These are phyloP conservation scores for Drosophila ezoana DNA, from an alignment of 2,888 invertebrate species.

Conservation along the genomic window DNA sequence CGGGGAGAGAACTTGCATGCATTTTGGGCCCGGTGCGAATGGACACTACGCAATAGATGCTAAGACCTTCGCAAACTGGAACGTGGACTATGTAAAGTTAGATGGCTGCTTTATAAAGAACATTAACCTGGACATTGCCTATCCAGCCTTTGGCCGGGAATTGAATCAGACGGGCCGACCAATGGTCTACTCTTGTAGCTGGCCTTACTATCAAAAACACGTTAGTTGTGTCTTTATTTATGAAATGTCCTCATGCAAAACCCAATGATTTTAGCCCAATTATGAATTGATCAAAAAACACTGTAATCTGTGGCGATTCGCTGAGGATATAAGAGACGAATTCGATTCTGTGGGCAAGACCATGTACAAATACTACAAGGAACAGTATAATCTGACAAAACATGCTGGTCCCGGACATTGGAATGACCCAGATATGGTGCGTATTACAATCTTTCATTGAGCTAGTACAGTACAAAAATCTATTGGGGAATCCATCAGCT, in stretches of 20 bases:
- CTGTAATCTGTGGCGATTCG: conserved; percentile 89
- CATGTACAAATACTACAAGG: conserved; percentile 86
- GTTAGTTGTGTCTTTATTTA: conserved; percentile 38
- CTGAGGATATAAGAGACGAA: conserved; percentile 88
- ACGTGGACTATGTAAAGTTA: conserved; percentile 91
- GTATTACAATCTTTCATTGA: background rate
- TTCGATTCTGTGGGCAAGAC: conserved; percentile 86
- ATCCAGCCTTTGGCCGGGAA: conserved; percentile 88
- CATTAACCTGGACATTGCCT: conserved; percentile 87
- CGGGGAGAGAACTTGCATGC: conserved; percentile 90
- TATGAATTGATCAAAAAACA: conserved; percentile 86
- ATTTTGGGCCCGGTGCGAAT: conserved; percentile 88
- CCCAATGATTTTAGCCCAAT: conserved; percentile 84
- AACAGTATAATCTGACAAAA: conserved; percentile 86
- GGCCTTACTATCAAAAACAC: conserved; percentile 90
- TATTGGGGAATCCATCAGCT: conserved; percentile 67
- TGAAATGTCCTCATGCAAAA: background rate
- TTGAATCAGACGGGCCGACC: conserved; percentile 90
- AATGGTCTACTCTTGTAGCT: conserved; percentile 92
- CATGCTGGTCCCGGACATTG: conserved; percentile 89
- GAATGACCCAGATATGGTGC: conserved; percentile 89
- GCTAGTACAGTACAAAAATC: background rate
- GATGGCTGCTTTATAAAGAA: conserved; percentile 90
- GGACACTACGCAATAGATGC: conserved; percentile 88
- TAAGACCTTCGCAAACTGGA: conserved; percentile 90